Evolutionary conservation across 2,888 invertebrate species (phyloP), one percentile per base, ranked within the genome.

Genomic region (Cantharis rustica): DNA sequence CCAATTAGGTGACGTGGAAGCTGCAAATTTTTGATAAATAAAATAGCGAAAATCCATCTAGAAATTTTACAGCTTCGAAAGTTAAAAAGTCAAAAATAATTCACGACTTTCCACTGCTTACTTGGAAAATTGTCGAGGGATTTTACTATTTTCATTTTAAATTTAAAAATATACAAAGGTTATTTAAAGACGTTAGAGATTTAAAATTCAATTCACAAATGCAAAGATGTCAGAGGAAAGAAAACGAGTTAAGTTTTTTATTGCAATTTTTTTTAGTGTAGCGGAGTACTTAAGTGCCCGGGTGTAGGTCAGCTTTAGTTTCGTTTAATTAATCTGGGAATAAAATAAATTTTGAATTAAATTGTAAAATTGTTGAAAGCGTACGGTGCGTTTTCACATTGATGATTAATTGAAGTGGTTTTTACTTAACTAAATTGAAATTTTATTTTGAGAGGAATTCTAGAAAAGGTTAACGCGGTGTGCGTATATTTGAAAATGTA

Each of bases 171-270:
- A 71, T 77, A 74, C 77, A 74, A 69, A 71, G 63, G 71, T 77
- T 77, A 76, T 73, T 73, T 76, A 76, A 74, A 77, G 47, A 61
- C 77, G 71, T 73, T 62, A 15, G 77, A 77, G 77, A 71, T 73
- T 77, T 68, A 68, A 71, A 77, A 77, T 77, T 77, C 77, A 73
- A 77, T 77, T 77, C 77, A 47, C 77, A 77, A 69, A 77, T 71
- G 73, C 73, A 73, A 71, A 77, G 73, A 77, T 27, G 26, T 27
- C 26, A 66, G 76, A 73, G 13, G 13, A 5, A 13, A 13, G 13
- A n/a, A 76, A 73, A 31, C 76, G 73, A 73, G 76, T 76, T 5
- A 13, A 5, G 31, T 13, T 31, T 31, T 31, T 31, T 13, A 3
- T 27, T 10, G 5, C n/a, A 31, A 13, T 31, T 31, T 31, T 31